Base-by-base conservation (phyloP, 2,113 vertebrate species). In the Perccottus glenii region DNA sequence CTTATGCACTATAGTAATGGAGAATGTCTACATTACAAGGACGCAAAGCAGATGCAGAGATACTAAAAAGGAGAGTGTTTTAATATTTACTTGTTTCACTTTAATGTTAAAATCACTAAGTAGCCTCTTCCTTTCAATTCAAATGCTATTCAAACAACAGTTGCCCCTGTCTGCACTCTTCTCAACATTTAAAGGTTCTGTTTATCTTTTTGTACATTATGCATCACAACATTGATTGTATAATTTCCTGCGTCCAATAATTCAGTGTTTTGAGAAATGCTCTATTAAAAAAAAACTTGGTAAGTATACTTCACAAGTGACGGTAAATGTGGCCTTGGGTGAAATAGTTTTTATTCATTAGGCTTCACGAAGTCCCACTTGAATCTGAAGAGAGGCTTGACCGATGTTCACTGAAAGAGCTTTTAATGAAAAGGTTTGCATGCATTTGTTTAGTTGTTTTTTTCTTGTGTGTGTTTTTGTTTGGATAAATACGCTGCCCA, bases 361-460 rank as follows among this genome's bases (percentile, higher is more conserved):
- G 42, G 48, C 60, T 59, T 78, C 53, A 57, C 61, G 44, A 47
- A 51, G 45, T 65, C 63, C 44, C 38, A 57, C 57, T 51, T 52
- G 55, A n/a, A 51, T 77, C 35, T 2, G 9, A 78, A 63, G 55
- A 36, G 42, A 46, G 58, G 35, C 19, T 70, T 83, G 46, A 78
- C 56, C 62, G 38, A 12, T 11, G 47, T 74, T 80, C 57, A 3
- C 4, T 49, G 9, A 7, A 50, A 67, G 11, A 49, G 57, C 67
- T 40, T 32, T 50, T 1, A 11, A 47, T 8, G 19, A 42, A 42
- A 49, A 32, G 62, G 27, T 67, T 4, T 33, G 42, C 48, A 11
- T 56, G 14, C 4, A 9, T 5, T 8, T 56, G 16, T 58, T 12
- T 11, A 33, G 6, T 73, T 9, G 58, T 46, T 68, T 69, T 3